Base-by-base conservation (phyloP, 1,140 invertebrate species). In the Cotesia vestalis region DNA sequence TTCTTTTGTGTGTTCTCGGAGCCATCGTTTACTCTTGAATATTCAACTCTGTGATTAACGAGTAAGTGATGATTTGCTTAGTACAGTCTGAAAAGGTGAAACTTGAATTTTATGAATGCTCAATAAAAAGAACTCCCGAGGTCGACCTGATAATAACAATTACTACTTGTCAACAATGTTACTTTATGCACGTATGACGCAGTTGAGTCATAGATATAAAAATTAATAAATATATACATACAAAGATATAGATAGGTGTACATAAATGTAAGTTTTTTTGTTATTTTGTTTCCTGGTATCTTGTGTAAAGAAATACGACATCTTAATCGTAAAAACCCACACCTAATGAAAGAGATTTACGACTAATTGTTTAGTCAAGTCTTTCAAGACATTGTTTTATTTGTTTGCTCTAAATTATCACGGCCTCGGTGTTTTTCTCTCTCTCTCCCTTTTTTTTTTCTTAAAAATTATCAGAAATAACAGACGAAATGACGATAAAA, bases 351-450 rank as follows among this genome's bases (percentile, higher is more conserved):
- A 20, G 57, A 59, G 59, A 76, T 76, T 76, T 76, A 76, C 61
- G 73, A 73, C 38, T 51, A 59, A 72, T 62, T 73, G 62, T 74
- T 72, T 76, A 70, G 63, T 60, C 61, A 68, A 73, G 53, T 60
- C 69, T 70, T 20, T 20, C 63, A 67, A 69, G 73, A 71, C 73
- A 75, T 52, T 73, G 68, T 76, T 46, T 46, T 46, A 46, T 46
- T 73, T 76, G 73, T 75, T 74, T 75, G 71, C 55, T 68, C 73
- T 74, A 55, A 74, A 76, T 75, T 73, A 73, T 51, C 40, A 69
- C 34, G 66, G 53, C 62, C 55, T 68, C 64, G 66, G 64, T 17
- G 27, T 69, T 40, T 61, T 20, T 34, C 5, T 36, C 59, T 34
- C 11, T 40, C 5, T 38, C 60, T 12, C 9, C n/a, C 36, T 36